phyloP scores from a whole-genome alignment of 2,888 invertebrate species.

The Pilophorus perplexus region DNA sequence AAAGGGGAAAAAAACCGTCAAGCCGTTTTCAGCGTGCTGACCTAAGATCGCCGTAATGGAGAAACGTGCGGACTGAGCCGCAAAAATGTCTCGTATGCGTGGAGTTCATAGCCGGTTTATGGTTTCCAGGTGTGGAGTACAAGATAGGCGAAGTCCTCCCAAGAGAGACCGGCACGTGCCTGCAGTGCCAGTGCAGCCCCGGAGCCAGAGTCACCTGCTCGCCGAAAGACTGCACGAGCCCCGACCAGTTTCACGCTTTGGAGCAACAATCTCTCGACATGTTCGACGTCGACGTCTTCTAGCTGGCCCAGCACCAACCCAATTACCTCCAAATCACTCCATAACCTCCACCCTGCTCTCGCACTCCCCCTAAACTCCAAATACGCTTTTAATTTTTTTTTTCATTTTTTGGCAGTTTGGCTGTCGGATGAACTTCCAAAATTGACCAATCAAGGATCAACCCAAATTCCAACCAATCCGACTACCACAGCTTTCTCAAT shows the following conservation, averaged over 20 bases:
- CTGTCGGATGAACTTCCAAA: background rate
- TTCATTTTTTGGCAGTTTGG: background rate
- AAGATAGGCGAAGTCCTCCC: slow-evolving; percentile 65
- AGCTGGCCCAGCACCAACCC: slow-evolving; percentile 39
- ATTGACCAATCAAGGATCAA: background rate
- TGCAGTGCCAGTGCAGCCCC: slow-evolving; percentile 65
- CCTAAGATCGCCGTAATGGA: too few species aligned
- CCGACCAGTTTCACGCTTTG: slow-evolving; percentile 48
- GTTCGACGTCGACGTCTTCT: slow-evolving; percentile 50
- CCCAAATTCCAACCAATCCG: too few species aligned
- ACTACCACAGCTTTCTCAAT: too few species aligned
- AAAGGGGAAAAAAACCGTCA: too few species aligned
- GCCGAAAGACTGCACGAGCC: slow-evolving; percentile 49
- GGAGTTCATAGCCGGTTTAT: too few species aligned
- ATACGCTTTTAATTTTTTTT: background rate
- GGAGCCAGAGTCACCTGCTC: slow-evolving; percentile 53
- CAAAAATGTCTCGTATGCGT: too few species aligned
- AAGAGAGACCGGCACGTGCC: slow-evolving; percentile 67
- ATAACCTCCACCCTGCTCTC: slow-evolving; percentile 7
- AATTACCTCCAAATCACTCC: slow-evolving; percentile 37
- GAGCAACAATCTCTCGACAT: slow-evolving; percentile 50
- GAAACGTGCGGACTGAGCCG: too few species aligned
- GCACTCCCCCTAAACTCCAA: background rate
- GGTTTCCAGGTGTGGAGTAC: slow-evolving; percentile 53
- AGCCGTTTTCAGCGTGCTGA: too few species aligned